These are phyloP conservation scores for Onychomys torridus DNA, from an alignment of 2,797 vertebrate genomes.

Conservation along the genomic window DNA sequence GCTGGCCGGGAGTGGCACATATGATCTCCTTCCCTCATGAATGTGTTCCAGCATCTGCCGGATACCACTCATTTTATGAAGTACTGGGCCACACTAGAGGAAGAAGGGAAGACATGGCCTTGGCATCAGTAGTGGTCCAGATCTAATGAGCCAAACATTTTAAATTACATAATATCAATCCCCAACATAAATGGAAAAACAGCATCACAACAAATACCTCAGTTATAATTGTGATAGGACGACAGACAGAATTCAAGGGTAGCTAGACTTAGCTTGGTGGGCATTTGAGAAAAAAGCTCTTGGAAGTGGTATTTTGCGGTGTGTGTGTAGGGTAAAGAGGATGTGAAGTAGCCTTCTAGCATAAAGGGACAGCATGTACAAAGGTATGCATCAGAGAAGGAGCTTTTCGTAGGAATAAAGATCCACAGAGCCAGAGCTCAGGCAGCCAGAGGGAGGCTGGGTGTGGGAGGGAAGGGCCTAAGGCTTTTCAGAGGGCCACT, in stretches of 20 bases:
- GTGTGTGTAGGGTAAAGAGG: neutral
- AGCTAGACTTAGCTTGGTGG: neutral
- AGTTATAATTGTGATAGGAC: neutral
- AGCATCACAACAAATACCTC: neutral
- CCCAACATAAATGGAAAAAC: neutral
- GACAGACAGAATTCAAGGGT: neutral
- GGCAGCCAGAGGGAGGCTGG: neutral
- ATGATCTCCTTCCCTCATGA: neutral
- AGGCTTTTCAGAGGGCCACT: neutral
- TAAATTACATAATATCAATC: neutral
- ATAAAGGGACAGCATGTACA: neutral
- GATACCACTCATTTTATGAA: neutral
- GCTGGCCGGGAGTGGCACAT: neutral
- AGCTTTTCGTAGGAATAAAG: neutral
- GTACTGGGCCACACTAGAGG: neutral
- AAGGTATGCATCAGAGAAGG: neutral
- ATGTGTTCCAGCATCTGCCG: neutral
- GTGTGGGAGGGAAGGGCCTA: neutral
- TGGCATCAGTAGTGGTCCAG: neutral
- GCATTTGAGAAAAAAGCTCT: neutral
- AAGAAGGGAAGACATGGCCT: neutral
- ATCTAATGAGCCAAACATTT: slow-evolving; percentile 3
- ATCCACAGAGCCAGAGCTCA: neutral
- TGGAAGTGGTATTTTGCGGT: neutral
- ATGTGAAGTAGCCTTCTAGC: neutral